A percentile compares a stretch with the other conserved stretches of the same genome.
Evolutionary conservation across 2,113 vertebrate genomes (phyloP).

Genomic region (Elachura formosa): DNA sequence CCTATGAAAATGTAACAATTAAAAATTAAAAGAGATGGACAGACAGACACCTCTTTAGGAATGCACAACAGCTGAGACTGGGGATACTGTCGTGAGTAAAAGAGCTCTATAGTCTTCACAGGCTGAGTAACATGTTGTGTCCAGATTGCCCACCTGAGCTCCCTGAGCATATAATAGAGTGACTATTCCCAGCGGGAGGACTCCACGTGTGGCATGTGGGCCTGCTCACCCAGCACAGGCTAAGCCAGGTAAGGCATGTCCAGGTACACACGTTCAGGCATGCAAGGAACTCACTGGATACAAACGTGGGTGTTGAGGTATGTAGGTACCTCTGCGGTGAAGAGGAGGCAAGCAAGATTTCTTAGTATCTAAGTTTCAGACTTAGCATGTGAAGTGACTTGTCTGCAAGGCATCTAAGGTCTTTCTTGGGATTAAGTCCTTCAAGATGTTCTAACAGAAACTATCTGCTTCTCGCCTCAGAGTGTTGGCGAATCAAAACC

Average conservation of each 20-base stretch:
- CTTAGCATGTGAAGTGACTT: not conserved
- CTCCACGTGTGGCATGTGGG: fast-evolving
- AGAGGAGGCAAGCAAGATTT: not conserved
- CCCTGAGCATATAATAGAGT: not conserved
- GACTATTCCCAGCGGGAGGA: not conserved
- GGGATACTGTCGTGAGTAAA: not conserved
- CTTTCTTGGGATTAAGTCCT: not conserved
- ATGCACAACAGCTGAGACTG: not conserved
- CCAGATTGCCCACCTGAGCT: not conserved
- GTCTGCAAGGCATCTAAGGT: not conserved
- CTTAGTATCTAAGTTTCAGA: not conserved
- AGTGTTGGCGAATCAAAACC: not conserved
- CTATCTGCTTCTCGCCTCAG: not conserved
- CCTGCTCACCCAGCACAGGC: not conserved
- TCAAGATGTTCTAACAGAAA: not conserved
- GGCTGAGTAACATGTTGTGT: not conserved
- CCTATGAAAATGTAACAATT: not conserved
- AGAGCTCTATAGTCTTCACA: not conserved
- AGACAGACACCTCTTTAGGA: not conserved
- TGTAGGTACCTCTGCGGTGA: conserved; percentile 19
- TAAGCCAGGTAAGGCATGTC: conserved; percentile 17
- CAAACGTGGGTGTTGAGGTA: conserved; percentile 44
- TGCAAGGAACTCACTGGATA: conserved; percentile 32
- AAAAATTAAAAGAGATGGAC: not conserved
- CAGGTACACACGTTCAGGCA: conserved; percentile 35